Evolutionary conservation across 1,140 invertebrate genomes (phyloP), one percentile per base, ranked within the genome.

Genomic region (Neodiprion lecontei): DNA sequence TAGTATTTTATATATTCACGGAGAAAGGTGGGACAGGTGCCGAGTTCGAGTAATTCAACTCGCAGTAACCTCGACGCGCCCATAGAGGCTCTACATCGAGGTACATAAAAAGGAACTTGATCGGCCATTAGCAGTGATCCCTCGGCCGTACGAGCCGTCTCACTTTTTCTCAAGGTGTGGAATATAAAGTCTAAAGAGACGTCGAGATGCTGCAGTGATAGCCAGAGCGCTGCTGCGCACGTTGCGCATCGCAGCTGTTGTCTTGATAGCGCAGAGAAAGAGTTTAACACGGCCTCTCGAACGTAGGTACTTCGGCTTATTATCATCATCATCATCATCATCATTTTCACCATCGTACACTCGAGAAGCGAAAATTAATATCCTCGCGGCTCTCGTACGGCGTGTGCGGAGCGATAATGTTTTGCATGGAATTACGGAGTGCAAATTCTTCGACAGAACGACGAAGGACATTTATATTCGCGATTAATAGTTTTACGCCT

Each of bases 241-340:
- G 28, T 40, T 40, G 80, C 81, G 84, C 82, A 76, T 83, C 79
- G 81, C 84, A 85, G 82, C 84, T 85, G 83, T 85, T 83, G 78
- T 79, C 75, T 73, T 78, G 82, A 83, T 85, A 81, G 80, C 78
- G 74, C 76, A 74, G 80, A 79, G 79, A 79, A 61, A 83, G 78
- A 81, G 78, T 81, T 85, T 82, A 83, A 82, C 79, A 80, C 80
- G 78, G 80, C 80, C 81, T 78, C 77, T 76, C 75, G 81, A 73
- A 69, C 73, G 72, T 77, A 68, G 76, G 75, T 21, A 21, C 17
- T 21, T 21, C 17, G 17, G 17, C 17, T 21, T 21, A 21, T 21
- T 40, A 40, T 40, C 2, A 40, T 40, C 28, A 40, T 40, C 28
- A 40, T 40, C 28, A 40, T 40, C 28, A 40, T 2, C 28, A 40